Conservation (phyloP, 2,888 invertebrate species). For the Mayetiola destructor region DNA sequence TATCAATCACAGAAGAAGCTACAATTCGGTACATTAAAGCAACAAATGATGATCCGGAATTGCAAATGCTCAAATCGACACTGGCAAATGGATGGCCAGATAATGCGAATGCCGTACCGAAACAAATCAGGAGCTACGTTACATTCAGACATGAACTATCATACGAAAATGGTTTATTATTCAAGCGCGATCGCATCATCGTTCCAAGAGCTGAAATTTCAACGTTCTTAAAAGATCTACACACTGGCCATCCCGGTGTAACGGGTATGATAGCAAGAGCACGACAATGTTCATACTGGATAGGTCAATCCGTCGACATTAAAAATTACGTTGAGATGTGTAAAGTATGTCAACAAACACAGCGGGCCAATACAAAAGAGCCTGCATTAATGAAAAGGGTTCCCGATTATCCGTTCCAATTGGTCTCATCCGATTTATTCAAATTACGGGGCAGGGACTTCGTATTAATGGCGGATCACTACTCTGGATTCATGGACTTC, state of each 20-base stretch:
- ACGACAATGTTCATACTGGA: not conserved
- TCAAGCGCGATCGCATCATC: not conserved
- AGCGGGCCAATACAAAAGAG: not conserved
- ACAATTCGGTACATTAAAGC: not conserved
- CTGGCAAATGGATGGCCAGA: not conserved
- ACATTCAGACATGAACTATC: not conserved
- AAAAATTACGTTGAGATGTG: not conserved
- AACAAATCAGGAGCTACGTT: not conserved
- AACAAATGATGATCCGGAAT: too few species aligned
- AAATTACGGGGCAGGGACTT: constrained; percentile 8
- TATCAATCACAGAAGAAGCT: not conserved
- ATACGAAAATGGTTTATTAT: not conserved
- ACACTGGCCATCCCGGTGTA: constrained; percentile 9
- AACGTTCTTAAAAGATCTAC: not conserved
- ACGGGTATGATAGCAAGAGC: not conserved
- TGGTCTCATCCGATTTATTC: constrained; percentile 10
- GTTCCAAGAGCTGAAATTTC: not conserved
- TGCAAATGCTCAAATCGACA: not conserved
- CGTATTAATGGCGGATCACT: constrained; percentile 15
- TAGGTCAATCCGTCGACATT: not conserved
- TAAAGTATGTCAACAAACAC: not conserved
- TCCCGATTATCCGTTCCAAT: constrained; percentile 15
- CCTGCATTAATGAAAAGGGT: not conserved
- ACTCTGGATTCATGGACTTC: constrained; percentile 16
- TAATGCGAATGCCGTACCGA: not conserved